Conservation (phyloP, 2,113 vertebrate species). For the Nerophis lumbriciformis region DNA sequence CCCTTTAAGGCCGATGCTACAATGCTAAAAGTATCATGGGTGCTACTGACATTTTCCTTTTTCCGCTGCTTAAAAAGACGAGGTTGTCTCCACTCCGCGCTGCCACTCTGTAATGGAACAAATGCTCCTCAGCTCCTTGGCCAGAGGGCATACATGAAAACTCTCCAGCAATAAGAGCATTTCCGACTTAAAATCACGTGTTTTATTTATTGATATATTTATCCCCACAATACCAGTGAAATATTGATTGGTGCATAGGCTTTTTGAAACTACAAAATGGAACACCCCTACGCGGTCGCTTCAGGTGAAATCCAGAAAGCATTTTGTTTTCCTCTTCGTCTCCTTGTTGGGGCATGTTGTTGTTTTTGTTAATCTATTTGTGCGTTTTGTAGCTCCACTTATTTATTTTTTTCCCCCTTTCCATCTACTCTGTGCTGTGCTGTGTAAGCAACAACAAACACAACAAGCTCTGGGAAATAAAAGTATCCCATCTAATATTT, state of each 20-base stretch:
- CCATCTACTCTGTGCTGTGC: conserved; percentile 19
- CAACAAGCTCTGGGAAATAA: conserved; percentile 59
- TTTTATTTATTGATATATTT: conserved; percentile 58
- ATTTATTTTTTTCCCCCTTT: conserved; percentile 3
- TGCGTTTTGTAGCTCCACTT: conserved; percentile 5
- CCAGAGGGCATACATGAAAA: conserved; percentile 55
- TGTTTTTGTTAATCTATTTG: conserved; percentile 14
- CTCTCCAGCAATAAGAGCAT: conserved; percentile 60
- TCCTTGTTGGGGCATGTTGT: background rate
- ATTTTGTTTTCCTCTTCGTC: background rate
- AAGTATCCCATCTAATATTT: conserved; percentile 73
- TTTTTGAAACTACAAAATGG: conserved; percentile 42
- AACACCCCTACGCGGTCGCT: conserved; percentile 48
- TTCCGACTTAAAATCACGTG: conserved; percentile 48
- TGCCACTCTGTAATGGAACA: conserved; percentile 39
- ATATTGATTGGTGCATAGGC: conserved; percentile 67
- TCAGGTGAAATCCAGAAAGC: conserved; percentile 51
- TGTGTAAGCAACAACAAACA: conserved; percentile 58
- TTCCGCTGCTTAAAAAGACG: conserved; percentile 3
- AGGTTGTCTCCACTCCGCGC: conserved; percentile 4
- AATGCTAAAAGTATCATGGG: no score
- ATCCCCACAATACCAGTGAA: conserved; percentile 55
- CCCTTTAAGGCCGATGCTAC: no score
- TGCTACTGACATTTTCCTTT: conserved; percentile 13
- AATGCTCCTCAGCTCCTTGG: conserved; percentile 46